These are phyloP conservation scores for Parazoanthus darwini DNA, from an alignment of 92 coral and sea anemone species.

Conservation along the genomic window DNA sequence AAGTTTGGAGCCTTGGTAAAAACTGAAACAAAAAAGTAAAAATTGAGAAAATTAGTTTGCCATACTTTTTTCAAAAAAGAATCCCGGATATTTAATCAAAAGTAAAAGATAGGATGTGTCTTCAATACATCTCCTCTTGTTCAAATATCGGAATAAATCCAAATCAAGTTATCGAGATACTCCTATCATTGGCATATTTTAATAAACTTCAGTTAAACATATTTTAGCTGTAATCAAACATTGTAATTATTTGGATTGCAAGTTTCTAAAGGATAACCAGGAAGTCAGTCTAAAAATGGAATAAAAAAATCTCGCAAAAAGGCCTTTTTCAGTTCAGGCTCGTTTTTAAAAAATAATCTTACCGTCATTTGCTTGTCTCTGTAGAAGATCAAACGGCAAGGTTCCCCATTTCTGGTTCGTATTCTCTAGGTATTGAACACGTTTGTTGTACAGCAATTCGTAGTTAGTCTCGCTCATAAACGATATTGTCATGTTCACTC, in stretches of 20 bases:
- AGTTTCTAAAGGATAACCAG: too few species aligned
- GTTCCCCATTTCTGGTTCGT: slow-evolving; percentile 7
- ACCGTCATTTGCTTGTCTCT: slow-evolving; percentile 16
- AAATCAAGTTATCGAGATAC: not conserved
- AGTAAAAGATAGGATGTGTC: not conserved
- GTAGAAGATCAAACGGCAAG: not conserved
- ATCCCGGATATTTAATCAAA: too few species aligned
- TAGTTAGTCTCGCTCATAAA: slow-evolving; percentile 7
- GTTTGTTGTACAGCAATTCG: not conserved
- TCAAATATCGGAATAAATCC: not conserved
- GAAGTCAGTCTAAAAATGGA: too few species aligned
- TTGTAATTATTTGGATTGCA: too few species aligned
- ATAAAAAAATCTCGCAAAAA: too few species aligned
- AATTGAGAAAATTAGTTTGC: not conserved
- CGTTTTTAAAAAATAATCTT: not conserved
- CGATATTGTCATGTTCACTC: slow-evolving; percentile 16
- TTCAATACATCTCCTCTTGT: too few species aligned
- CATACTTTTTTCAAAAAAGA: not conserved
- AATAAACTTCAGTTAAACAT: too few species aligned
- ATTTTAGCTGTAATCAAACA: too few species aligned
- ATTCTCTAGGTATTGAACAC: not conserved
- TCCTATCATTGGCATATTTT: too few species aligned
- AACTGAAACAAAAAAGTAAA: not conserved
- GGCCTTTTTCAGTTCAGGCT: too few species aligned
- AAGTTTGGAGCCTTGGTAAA: slow-evolving; percentile 1